phyloP scores from a whole-genome alignment of 2,888 invertebrate species.

The Lissocephala sabroskyi region DNA sequence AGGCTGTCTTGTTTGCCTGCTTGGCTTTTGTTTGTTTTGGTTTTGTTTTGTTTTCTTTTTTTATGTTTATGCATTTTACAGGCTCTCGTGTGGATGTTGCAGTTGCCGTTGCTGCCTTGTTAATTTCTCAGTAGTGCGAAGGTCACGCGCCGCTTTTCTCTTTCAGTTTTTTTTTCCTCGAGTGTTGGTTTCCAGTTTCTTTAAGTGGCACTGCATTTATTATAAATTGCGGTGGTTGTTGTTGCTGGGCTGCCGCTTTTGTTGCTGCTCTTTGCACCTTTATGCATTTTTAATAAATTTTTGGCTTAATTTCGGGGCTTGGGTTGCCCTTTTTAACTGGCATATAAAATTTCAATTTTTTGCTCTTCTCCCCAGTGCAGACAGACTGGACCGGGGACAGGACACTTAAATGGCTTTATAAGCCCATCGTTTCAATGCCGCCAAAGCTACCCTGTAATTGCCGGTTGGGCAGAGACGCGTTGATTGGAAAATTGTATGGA shows the following conservation, averaged over 20 bases:
- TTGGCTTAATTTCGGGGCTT: constrained; percentile 1
- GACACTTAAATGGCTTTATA: constrained; percentile 56
- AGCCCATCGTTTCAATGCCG: constrained; percentile 39
- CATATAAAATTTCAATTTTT: constrained; percentile 61
- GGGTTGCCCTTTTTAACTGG: constrained; percentile 10
- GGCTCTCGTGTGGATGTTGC: background rate
- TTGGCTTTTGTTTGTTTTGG: background rate
- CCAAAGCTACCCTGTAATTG: constrained; percentile 43
- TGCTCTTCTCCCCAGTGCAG: constrained; percentile 39
- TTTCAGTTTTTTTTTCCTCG: constrained; percentile 20
- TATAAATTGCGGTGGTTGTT: constrained; percentile 8
- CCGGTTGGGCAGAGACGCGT: constrained; percentile 47
- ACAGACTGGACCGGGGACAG: too few relatives aligned
- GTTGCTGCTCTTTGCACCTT: constrained; percentile 17
- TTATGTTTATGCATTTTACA: constrained; percentile 8
- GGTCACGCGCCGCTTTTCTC: constrained; percentile 54
- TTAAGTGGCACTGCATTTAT: too few relatives aligned
- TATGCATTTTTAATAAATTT: constrained; percentile 58
- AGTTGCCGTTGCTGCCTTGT: constrained; percentile 9
- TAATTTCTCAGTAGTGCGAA: constrained; percentile 45
- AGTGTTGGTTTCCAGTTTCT: constrained; percentile 14
- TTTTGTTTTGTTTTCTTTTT: background rate
- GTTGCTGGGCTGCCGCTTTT: background rate
- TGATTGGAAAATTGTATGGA: constrained; percentile 64
- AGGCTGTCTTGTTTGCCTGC: background rate